Conservation (phyloP, 2,888 invertebrate species). For the Ennomos fuscantarius region DNA sequence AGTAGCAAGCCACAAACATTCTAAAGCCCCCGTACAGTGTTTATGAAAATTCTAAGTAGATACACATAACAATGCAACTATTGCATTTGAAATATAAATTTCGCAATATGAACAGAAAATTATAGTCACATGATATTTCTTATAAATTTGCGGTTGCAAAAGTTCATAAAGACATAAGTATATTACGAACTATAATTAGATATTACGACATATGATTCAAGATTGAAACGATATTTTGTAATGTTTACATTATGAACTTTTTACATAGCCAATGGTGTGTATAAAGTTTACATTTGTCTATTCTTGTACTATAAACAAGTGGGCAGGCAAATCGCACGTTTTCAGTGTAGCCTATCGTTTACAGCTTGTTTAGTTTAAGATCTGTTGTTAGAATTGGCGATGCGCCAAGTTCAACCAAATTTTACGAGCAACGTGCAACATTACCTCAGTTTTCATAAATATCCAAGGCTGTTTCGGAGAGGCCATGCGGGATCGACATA, state of each 20-base stretch:
- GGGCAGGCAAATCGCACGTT: slow-evolving; percentile 47
- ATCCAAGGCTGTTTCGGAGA: slow-evolving; percentile 65
- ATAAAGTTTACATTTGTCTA: slow-evolving; percentile 31
- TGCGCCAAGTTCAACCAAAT: slow-evolving; percentile 70
- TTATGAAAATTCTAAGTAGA: no score
- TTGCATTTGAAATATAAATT: no score
- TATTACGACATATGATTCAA: slow-evolving; percentile 3
- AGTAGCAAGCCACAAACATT: no score
- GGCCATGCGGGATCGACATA: slow-evolving; percentile 54
- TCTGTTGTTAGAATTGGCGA: slow-evolving; percentile 68
- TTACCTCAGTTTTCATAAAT: slow-evolving; percentile 82
- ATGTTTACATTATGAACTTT: slow-evolving; percentile 14
- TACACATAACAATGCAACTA: no score
- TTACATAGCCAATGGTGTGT: slow-evolving; percentile 12
- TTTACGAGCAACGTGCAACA: slow-evolving; percentile 77
- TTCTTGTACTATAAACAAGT: slow-evolving; percentile 35
- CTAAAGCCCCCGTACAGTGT: no score
- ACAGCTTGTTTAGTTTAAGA: slow-evolving; percentile 68
- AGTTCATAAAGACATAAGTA: slow-evolving; percentile 12
- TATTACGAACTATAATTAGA: neutral
- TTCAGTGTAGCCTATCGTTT: slow-evolving; percentile 60
- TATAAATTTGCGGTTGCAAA: slow-evolving; percentile 4
- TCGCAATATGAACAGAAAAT: no score
- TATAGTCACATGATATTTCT: neutral
- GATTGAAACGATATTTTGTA: neutral